Conservation (phyloP, 2,113 vertebrate species). For the Corydoras maculifer region DNA sequence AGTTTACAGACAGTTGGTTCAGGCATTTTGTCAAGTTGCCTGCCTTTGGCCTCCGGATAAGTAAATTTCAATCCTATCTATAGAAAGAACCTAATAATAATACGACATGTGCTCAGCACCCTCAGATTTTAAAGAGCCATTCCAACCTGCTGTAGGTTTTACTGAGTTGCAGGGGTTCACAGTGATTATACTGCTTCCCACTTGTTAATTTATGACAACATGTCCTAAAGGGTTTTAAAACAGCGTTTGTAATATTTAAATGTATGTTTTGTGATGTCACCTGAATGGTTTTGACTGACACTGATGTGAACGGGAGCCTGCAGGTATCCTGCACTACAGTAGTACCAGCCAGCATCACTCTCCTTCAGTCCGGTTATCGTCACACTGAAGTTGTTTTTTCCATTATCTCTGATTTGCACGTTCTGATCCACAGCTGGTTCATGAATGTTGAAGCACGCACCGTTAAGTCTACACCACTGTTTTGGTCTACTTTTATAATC, state of each 20-base stretch:
- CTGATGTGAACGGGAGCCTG: constrained; percentile 40
- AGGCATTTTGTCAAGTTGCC: too few relatives aligned
- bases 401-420: constrained; percentile 49
- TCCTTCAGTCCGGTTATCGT: constrained; percentile 40
- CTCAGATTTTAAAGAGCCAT: too few relatives aligned
- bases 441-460: not conserved
- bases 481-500: constrained; percentile 1
- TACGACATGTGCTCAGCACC: too few relatives aligned
- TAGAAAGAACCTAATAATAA: too few relatives aligned
- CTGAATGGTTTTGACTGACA: constrained; percentile 25
- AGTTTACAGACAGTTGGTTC: too few relatives aligned
- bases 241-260: not conserved
- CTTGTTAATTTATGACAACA: too few relatives aligned
- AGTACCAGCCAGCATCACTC: constrained; percentile 48
- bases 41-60: too few relatives aligned
- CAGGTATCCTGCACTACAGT: constrained; percentile 31
- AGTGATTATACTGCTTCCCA: too few relatives aligned
- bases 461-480: constrained; percentile 30
- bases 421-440: not conserved
- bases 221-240: too few relatives aligned
- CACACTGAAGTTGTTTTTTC: constrained; percentile 46
- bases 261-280: not conserved
- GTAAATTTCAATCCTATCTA: too few relatives aligned
- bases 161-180: too few relatives aligned
- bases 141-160: too few relatives aligned